Evolutionary conservation across 2,113 vertebrate species (phyloP), one percentile per base, ranked within the genome.

Genomic region (Amazona guildingii): DNA sequence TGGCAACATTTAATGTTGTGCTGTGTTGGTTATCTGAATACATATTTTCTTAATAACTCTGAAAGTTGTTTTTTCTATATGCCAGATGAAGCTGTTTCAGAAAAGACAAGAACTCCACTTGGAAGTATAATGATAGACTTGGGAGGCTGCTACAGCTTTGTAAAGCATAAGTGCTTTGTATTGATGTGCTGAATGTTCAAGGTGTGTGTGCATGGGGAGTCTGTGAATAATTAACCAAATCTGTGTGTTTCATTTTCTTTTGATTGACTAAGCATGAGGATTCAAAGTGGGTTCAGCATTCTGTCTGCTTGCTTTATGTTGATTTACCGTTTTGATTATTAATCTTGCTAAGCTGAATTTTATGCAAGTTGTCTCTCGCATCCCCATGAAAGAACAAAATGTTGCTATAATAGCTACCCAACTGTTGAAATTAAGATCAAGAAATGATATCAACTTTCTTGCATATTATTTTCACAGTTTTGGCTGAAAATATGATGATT

Each of bases 381-480:
- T 94, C 83, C 64, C 76, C 3, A 1, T 44, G 86, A 83, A 93
- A 82, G 93, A 94, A 84, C 43, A 68, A 89, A 96, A 82, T 89
- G 86, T 94, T 96, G 84, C 93, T 95, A 48, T 89, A 91, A 89
- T 91, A 79, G 69, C 66, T 83, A 52, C 51, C 75, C 74, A 89
- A 82, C 83, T 91, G 95, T 96, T 86, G 94, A 76, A 94, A 86
- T 66, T 44, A 79, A 76, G 90, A 93, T 96, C 86, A 95, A 83
- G 90, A 83, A 95, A 91, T 1, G 27, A 73, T 63, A 79, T 52
- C 91, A 73, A 37, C 86, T 86, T 64, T 10, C 69, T 87, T 83
- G 85, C 78, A 90, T 70, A 43, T 82, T 90, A 88, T 95, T 95
- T 92, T 94, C 88, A 92, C 88, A 94, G 86, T 86, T 96, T 92